A percentile compares a stretch with the other conserved stretches of the same genome.
These are phyloP conservation scores for Drosophila recens DNA, from an alignment of 2,888 invertebrate species.

Conservation along the genomic window DNA sequence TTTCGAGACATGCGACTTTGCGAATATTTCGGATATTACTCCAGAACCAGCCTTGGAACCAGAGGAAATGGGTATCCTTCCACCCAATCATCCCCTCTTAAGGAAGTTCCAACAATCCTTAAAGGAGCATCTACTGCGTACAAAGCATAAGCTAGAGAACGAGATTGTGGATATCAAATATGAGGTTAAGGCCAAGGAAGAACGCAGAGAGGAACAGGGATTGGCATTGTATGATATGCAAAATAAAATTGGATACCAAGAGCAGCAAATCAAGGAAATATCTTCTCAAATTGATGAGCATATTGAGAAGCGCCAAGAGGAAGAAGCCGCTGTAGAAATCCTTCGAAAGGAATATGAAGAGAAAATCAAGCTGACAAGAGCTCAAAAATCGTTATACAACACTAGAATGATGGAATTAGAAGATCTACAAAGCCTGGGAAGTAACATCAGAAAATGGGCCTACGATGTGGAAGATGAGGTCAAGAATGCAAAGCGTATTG, in stretches of 20 bases:
- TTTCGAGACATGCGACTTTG: slow-evolving; percentile 48
- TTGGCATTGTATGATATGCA: slow-evolving; percentile 86
- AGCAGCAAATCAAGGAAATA: slow-evolving; percentile 85
- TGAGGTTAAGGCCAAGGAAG: slow-evolving; percentile 76
- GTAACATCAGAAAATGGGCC: slow-evolving; percentile 83
- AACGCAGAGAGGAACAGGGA: slow-evolving; percentile 84
- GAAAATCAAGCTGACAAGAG: slow-evolving; percentile 68
- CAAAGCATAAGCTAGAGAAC: slow-evolving; percentile 88
- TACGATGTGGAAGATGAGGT: slow-evolving; percentile 83
- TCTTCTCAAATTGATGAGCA: slow-evolving; percentile 84
- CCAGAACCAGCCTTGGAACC: slow-evolving; percentile 33
- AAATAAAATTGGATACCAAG: slow-evolving; percentile 86
- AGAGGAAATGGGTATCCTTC: slow-evolving; percentile 84
- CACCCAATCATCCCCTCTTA: slow-evolving; percentile 91
- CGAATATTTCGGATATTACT: slow-evolving; percentile 37
- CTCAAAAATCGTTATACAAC: slow-evolving; percentile 77
- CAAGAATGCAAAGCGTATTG: slow-evolving; percentile 83
- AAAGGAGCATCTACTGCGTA: slow-evolving; percentile 88
- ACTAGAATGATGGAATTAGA: slow-evolving; percentile 80
- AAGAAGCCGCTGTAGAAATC: slow-evolving; percentile 81
- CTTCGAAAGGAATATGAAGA: slow-evolving; percentile 84
- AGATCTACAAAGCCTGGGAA: slow-evolving; percentile 81
- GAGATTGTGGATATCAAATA: slow-evolving; percentile 89
- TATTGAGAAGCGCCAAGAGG: slow-evolving; percentile 80
- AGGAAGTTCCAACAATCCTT: slow-evolving; percentile 90